Conservation (phyloP, 2,113 vertebrate species). For the Pollachius pollachius region DNA sequence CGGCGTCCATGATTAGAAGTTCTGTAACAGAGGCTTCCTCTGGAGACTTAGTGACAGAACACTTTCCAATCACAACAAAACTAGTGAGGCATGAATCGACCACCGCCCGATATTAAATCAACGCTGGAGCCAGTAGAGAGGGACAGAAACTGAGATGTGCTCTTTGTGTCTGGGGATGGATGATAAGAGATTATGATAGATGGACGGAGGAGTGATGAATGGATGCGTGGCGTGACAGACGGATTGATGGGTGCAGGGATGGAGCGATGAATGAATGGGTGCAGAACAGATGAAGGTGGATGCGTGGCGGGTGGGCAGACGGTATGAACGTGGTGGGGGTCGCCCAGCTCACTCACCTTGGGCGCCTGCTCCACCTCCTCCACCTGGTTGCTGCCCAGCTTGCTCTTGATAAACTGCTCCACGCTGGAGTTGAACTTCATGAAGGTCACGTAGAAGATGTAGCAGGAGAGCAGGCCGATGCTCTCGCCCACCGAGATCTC, state of each 20-base stretch:
- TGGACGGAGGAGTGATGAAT: neutral
- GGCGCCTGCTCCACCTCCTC: slow-evolving; percentile 80
- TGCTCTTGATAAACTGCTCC: slow-evolving; percentile 81
- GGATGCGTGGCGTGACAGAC: neutral
- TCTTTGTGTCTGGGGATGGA: slow-evolving; percentile 7
- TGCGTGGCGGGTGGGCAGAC: neutral
- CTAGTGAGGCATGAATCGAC: too few species aligned
- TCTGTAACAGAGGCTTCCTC: too few species aligned
- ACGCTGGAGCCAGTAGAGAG: too few species aligned
- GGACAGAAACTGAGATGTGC: too few species aligned
- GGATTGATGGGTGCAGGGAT: neutral
- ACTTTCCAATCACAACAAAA: too few species aligned
- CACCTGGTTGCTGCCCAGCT: slow-evolving; percentile 85
- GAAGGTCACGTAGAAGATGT: slow-evolving; percentile 87
- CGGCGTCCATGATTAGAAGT: too few species aligned
- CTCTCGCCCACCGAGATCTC: slow-evolving; percentile 87
- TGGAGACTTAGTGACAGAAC: too few species aligned
- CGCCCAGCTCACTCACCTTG: slow-evolving; percentile 78
- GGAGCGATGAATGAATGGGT: neutral
- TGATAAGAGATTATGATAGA: neutral
- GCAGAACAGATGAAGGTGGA: neutral
- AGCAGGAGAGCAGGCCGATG: slow-evolving; percentile 79
- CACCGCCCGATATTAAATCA: too few species aligned
- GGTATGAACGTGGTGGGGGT: neutral
- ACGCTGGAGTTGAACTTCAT: slow-evolving; percentile 93